These are phyloP conservation scores for Drosophila borborema DNA, from an alignment of 2,888 invertebrate genomes.

Conservation along the genomic window DNA sequence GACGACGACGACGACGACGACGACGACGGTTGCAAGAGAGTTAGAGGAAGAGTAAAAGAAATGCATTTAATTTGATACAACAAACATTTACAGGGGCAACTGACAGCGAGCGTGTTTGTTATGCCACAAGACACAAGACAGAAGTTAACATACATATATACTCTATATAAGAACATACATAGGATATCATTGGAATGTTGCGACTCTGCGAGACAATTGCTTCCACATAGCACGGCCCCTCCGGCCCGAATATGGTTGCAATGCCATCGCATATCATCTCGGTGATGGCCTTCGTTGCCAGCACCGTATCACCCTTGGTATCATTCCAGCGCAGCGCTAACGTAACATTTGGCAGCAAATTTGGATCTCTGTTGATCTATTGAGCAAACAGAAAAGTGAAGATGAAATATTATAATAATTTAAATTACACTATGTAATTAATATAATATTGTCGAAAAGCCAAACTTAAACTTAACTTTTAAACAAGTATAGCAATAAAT, in stretches of 20 bases:
- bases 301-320: conserved; percentile 93
- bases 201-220: conserved; percentile 96
- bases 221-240: conserved; percentile 97
- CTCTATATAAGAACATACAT: conserved; percentile 89
- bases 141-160: conserved; percentile 1
- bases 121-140: neutral
- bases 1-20: neutral
- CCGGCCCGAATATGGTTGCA: conserved; percentile 97
- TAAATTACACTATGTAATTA: neutral
- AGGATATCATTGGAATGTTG: conserved; percentile 98
- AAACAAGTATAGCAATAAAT: too few species aligned
- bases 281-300: conserved; percentile 93
- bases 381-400: neutral
- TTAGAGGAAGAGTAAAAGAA: conserved; percentile 9
- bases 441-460: neutral
- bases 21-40: conserved; percentile 1
- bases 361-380: conserved; percentile 90
- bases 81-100: neutral
- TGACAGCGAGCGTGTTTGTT: conserved; percentile 1
- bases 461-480: too few species aligned
- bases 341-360: conserved; percentile 90
- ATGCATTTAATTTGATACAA: conserved; percentile 19
- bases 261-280: conserved; percentile 96
- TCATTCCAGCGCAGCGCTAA: conserved; percentile 92
- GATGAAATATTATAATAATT: too few species aligned